Evolutionary conservation across 2,888 invertebrate species (phyloP).

Genomic region (Crematogaster levior): DNA sequence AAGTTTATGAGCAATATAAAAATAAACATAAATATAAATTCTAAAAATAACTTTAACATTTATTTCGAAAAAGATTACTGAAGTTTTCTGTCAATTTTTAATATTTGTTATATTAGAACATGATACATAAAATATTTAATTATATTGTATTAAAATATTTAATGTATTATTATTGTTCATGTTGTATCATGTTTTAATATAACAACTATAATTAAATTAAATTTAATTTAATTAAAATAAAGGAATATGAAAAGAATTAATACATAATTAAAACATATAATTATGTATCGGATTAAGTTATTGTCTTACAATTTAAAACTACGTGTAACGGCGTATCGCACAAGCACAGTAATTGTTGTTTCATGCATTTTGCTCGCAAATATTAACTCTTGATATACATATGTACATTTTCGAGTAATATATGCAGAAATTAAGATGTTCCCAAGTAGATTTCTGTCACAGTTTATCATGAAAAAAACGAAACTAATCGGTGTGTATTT

Average conservation of each 20-base stretch:
- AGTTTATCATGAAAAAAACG: neutral
- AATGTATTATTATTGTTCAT: too few species aligned
- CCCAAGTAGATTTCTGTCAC: neutral
- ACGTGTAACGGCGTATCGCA: neutral
- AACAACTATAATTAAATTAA: too few species aligned
- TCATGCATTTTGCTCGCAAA: neutral
- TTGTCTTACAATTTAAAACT: neutral
- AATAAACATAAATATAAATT: too few species aligned
- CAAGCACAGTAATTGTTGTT: neutral
- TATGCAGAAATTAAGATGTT: neutral
- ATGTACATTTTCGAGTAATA: neutral
- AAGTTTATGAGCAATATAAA: neutral
- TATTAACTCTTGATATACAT: neutral
- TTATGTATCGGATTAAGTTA: neutral
- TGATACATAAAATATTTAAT: too few species aligned
- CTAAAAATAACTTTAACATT: neutral
- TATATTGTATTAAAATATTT: too few species aligned
- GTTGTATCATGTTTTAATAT: too few species aligned
- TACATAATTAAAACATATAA: too few species aligned
- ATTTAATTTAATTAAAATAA: too few species aligned
- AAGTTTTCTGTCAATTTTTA: neutral
- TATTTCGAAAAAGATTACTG: neutral
- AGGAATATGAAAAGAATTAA: too few species aligned
- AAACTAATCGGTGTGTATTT: neutral
- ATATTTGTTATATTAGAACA: neutral